These are phyloP conservation scores for Oreochromis spilurus DNA, from an alignment of 2,113 vertebrate species.

Conservation along the genomic window DNA sequence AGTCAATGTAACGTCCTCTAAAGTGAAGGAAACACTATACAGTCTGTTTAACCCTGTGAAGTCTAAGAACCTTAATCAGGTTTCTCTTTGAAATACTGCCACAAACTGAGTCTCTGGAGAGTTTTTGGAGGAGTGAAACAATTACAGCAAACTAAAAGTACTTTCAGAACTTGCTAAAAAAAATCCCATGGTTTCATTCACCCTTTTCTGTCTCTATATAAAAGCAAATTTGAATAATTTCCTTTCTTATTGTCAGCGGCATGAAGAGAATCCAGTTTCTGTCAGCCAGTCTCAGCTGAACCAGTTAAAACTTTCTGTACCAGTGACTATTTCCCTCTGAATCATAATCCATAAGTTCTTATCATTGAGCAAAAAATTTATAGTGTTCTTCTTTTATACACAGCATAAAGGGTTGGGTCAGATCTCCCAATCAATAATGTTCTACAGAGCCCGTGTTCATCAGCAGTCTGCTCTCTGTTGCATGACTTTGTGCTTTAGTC, in stretches of 20 bases:
- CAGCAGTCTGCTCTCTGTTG: background rate
- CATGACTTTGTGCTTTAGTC: background rate
- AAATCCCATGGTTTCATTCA: background rate
- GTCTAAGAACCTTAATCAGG: background rate
- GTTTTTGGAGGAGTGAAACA: background rate
- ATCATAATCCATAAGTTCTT: background rate
- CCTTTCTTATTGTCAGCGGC: background rate
- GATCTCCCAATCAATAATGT: rapidly evolving
- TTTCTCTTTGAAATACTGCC: background rate
- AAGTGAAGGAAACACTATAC: background rate
- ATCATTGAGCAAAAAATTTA: background rate
- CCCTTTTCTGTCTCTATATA: background rate
- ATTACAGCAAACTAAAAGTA: background rate
- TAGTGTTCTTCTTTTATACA: background rate
- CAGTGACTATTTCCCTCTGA: background rate
- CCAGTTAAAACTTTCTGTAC: background rate
- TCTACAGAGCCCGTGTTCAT: background rate
- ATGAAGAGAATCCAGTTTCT: background rate
- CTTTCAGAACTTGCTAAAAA: background rate
- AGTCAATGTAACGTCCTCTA: background rate
- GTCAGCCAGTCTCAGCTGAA: background rate
- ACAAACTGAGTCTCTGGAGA: background rate
- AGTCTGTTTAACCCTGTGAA: background rate
- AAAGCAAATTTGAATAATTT: background rate
- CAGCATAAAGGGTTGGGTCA: background rate